Evolutionary conservation across 2,113 vertebrate species (phyloP).

Genomic region (Eudyptes chrysolophus): DNA sequence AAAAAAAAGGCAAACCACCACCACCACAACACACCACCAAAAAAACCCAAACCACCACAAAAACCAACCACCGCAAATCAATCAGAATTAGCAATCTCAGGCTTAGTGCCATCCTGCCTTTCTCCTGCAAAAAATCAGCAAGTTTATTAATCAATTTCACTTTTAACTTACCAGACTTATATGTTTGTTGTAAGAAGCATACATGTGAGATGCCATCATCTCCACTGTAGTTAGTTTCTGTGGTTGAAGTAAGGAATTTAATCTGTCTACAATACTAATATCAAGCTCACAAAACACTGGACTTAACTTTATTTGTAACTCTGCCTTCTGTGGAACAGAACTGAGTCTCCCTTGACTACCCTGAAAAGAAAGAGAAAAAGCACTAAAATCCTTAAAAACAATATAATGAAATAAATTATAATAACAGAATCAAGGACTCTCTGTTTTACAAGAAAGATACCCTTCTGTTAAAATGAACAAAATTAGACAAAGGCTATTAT

Average conservation of each 20-base stretch:
- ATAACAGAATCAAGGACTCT: background rate
- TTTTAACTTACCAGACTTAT: constrained; percentile 87
- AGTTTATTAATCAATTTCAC: background rate
- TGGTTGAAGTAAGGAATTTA: constrained; percentile 94
- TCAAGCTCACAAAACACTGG: constrained; percentile 88
- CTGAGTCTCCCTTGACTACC: constrained; percentile 91
- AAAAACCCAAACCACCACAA: no score
- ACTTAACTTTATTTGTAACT: constrained; percentile 88
- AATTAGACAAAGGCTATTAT: background rate
- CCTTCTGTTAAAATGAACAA: background rate
- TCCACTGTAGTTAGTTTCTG: constrained; percentile 92
- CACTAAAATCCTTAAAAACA: background rate
- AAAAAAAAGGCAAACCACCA: no score
- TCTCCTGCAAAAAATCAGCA: background rate
- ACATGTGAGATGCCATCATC: constrained; percentile 97
- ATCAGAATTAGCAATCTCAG: background rate
- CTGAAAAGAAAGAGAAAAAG: constrained; percentile 65
- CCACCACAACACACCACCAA: no score
- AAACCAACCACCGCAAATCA: background rate
- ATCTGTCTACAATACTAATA: constrained; percentile 96
- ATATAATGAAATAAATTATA: background rate
- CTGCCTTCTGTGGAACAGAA: constrained; percentile 90
- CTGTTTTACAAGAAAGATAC: background rate
- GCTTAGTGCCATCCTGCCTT: background rate
- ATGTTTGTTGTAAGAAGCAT: constrained; percentile 94